These are phyloP conservation scores for Bombus fervidus DNA, from an alignment of 1,140 invertebrate genomes.

Conservation along the genomic window DNA sequence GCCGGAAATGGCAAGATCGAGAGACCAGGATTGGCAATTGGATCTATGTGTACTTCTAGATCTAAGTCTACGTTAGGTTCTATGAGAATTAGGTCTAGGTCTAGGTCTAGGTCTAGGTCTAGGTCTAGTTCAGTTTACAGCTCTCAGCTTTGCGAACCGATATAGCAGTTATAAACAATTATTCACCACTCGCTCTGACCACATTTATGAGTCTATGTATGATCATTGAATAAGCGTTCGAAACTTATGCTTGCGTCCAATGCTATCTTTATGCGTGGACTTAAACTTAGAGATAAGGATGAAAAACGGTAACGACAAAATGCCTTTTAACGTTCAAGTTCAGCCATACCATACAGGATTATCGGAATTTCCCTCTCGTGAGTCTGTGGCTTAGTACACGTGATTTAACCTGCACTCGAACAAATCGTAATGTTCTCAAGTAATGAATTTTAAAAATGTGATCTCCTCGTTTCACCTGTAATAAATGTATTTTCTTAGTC, in stretches of 20 bases:
- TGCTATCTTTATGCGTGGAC: neutral
- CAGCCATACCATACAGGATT: neutral
- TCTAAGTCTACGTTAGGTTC: too few species aligned
- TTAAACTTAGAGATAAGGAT: too few species aligned
- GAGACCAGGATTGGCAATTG: too few species aligned
- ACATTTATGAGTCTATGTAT: neutral
- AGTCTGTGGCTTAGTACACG: neutral
- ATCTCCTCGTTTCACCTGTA: too few species aligned
- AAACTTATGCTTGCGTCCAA: neutral
- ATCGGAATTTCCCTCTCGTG: neutral
- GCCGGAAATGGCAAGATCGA: too few species aligned
- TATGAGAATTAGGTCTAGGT: too few species aligned
- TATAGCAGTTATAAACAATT: neutral
- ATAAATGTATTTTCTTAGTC: too few species aligned
- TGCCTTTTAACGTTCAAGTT: neutral
- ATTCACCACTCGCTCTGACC: neutral
- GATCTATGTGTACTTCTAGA: too few species aligned
- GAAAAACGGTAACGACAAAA: neutral
- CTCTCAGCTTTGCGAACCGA: too few species aligned
- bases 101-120: neutral
- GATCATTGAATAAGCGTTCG: neutral
- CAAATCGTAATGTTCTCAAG: neutral
- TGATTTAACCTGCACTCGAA: neutral
- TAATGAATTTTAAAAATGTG: too few species aligned
- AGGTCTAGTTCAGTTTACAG: too few species aligned